A percentile compares a stretch with the other conserved stretches of the same genome.
Conservation (phyloP, 2,797 vertebrate species). For the Oreortyx pictus region DNA sequence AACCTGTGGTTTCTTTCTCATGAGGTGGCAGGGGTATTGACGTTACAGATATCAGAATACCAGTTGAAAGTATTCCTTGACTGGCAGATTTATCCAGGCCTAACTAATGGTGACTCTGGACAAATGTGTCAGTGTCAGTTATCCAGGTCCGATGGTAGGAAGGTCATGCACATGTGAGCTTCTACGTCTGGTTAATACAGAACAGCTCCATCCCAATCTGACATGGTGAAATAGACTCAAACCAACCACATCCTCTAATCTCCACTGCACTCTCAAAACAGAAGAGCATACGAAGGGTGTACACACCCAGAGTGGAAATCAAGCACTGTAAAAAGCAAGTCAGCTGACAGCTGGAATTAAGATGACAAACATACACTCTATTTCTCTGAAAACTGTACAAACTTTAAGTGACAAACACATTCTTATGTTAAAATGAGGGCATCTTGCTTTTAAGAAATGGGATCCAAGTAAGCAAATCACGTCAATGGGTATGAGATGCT, state of each 20-base stretch:
- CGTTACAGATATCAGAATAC: neutral
- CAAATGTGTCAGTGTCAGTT: neutral
- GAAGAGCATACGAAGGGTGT: neutral
- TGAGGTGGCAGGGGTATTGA: neutral
- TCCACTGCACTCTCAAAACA: neutral
- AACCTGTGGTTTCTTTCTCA: neutral
- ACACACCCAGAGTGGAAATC: accelerated
- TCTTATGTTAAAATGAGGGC: neutral
- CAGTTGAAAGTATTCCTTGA: neutral
- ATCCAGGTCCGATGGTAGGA: neutral
- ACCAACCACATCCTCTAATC: neutral
- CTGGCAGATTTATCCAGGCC: neutral
- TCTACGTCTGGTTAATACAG: accelerated
- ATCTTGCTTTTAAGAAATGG: neutral
- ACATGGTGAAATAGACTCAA: neutral
- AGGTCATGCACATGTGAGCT: neutral
- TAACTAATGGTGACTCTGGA: neutral
- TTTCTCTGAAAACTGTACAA: too few species aligned
- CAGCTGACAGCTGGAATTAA: neutral
- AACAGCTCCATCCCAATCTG: neutral
- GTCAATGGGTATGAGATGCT: neutral
- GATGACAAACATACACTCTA: neutral
- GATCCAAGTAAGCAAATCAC: neutral
- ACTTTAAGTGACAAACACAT: neutral
- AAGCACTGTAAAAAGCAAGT: neutral